phyloP scores from a whole-genome alignment of 2,888 invertebrate species.

The Tetragonisca angustula region DNA sequence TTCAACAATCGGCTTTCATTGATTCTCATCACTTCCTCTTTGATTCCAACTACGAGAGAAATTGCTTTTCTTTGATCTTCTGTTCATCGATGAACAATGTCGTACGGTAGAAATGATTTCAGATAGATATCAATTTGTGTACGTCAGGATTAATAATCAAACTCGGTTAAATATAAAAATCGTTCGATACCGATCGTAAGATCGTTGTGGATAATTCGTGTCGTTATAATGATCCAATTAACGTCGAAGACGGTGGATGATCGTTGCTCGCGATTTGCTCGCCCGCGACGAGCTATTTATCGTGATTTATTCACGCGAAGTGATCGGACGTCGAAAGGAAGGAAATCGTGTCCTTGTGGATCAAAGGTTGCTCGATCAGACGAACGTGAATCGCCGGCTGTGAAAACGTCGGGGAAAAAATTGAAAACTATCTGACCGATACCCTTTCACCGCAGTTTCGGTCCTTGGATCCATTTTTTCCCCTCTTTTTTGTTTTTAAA shows the following conservation, averaged over 20 bases:
- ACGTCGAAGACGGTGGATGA: constrained; percentile 13
- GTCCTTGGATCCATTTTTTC: background rate
- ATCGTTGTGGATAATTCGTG: background rate
- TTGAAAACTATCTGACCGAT: constrained; percentile 2
- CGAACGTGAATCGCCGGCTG: background rate
- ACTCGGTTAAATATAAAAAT: constrained; percentile 10
- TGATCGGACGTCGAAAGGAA: constrained; percentile 40
- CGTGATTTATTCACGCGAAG: constrained; percentile 45
- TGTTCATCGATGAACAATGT: constrained; percentile 8
- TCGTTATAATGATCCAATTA: constrained; percentile 47
- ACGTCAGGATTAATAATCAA: constrained; percentile 2
- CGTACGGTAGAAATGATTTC: constrained; percentile 25
- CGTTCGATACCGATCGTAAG: background rate
- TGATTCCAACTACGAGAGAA: no score
- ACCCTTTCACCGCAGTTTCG: background rate
- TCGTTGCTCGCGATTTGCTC: constrained; percentile 30
- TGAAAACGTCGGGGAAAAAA: constrained; percentile 5
- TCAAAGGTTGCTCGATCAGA: constrained; percentile 11
- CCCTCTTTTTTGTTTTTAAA: background rate
- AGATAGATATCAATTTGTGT: background rate
- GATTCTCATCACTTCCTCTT: no score
- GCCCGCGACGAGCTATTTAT: constrained; percentile 17
- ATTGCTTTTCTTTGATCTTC: background rate
- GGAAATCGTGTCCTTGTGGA: constrained; percentile 44
- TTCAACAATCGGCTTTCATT: no score